Evolutionary conservation across 2,888 invertebrate genomes (phyloP), one percentile per base, ranked within the genome.

Genomic region (Lithodes maja): DNA sequence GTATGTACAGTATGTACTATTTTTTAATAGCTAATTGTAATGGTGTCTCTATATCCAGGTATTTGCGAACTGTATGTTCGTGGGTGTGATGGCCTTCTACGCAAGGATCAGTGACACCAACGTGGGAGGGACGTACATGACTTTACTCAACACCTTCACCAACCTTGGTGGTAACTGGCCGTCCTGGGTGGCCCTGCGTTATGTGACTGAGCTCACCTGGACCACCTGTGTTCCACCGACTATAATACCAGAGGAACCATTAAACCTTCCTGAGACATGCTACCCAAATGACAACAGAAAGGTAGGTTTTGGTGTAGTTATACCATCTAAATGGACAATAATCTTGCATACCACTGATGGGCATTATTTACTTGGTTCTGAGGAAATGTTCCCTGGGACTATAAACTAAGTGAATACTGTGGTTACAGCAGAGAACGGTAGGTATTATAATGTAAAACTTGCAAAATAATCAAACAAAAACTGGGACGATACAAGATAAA

Each of bases 111-210:
- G 99, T 90, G 99, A 99, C 94, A 98, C 99, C 0, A 95, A 96
- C 0, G 98, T 99, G 0, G 99, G 99, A 1, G 99, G 99, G 3
- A 99, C 99, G 0, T 99, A 99, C 94, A 99, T 99, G 99, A 99
- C 99, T 0, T 95, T 99, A 83, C 95, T 99, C 17, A 99, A 99
- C 94, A 99, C 99, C 0, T 95, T 99, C 50, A 96, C 97, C 81
- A 99, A 99, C 95, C 95, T 99, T 89, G 99, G 99, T n/a, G 98
- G 98, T 3, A 99, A 98, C 93, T 99, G 99, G 99, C 99, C 99
- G 0, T 96, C 96, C 90, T 98, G 99, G 0, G 94, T 98, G 2
- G 96, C 98, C 0, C 95, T 99, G 2, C 98, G 98, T 96, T 95
- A 98, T 90, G 98, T 99, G 2, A 99, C 99, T 94, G 95, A 96